These are phyloP conservation scores for Thymelicus sylvestris DNA, from an alignment of 2,888 invertebrate genomes.

Conservation along the genomic window DNA sequence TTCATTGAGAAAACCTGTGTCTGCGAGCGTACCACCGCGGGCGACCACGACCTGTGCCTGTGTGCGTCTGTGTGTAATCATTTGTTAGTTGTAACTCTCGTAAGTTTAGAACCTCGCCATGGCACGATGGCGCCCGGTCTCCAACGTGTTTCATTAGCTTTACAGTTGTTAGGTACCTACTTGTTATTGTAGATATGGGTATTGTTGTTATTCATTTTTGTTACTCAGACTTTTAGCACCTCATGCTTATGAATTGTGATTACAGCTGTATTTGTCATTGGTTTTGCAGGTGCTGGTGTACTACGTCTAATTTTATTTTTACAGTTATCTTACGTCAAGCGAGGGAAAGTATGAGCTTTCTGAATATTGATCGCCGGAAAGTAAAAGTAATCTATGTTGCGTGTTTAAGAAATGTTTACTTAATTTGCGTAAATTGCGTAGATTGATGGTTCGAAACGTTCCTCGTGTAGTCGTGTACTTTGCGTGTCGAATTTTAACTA, in stretches of 20 bases:
- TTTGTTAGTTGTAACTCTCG: constrained; percentile 49
- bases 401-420: constrained; percentile 51
- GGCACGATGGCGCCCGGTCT: constrained; percentile 61
- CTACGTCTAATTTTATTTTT: constrained; percentile 4
- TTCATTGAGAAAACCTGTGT: constrained; percentile 78
- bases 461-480: constrained; percentile 14
- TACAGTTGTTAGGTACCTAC: constrained; percentile 70
- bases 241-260: not conserved
- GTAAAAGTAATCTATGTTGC: constrained; percentile 63
- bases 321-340: constrained; percentile 13
- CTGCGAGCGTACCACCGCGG: constrained; percentile 57
- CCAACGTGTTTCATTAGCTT: constrained; percentile 64
- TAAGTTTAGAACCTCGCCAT: constrained; percentile 64
- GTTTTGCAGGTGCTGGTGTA: not conserved
- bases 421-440: constrained; percentile 59
- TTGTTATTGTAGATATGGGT: constrained; percentile 64
- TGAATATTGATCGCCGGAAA: constrained; percentile 77
- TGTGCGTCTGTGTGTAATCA: constrained; percentile 50
- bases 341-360: constrained; percentile 72
- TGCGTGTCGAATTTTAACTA: constrained; percentile 44
- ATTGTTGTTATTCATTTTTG: constrained; percentile 55
- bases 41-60: constrained; percentile 53
- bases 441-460: constrained; percentile 42
- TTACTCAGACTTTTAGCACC: constrained; percentile 26
- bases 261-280: not conserved